Evolutionary conservation across 2,888 invertebrate species (phyloP), one percentile per base, ranked within the genome.

Genomic region (Chromoteleia sp.): DNA sequence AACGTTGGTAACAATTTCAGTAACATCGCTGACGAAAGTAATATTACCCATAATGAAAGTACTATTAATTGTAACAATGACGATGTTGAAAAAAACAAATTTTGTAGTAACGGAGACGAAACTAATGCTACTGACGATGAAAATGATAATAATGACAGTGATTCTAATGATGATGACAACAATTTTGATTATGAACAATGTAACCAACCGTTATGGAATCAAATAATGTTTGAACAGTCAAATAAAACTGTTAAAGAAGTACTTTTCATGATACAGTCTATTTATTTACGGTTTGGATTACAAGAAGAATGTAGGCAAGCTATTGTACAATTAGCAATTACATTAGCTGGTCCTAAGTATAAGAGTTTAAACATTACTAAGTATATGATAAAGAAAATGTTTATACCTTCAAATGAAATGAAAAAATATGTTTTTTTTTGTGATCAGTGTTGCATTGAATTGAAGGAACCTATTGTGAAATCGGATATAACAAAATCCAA

Each of bases 191-290:
- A 41, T 41, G 15, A 15, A 52, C n/a, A n/a, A n/a, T n/a, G n/a
- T n/a, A n/a, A n/a, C n/a, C n/a, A n/a, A n/a, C n/a, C n/a, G n/a
- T n/a, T n/a, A 39, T 39, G 17, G 30, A 41, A 68, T 30, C 43
- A 45, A 70, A 2, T 70, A 45, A 70, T 70, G 58, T 56, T 70
- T 58, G 21, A 15, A 17, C 6, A 70, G 30, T 70, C 58, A 21
- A 29, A 43, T 15, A 19, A 30, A 30, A 70, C 54, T n/a, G 21
- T 70, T n/a, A 29, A 48, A 29, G 14, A 54, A 17, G 15, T 54
- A 12, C 6, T 54, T 14, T 15, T 17, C 43, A 70, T 67, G 52
- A 5, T 54, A 19, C 56, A 56, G 58, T 8, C 39, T 25, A 45
- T 58, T 15, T 36, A 39, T 48, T 19, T 58, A 58, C 15, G 54